These are phyloP conservation scores for Macquaria australasica DNA, from an alignment of 2,113 vertebrate species.

Conservation along the genomic window DNA sequence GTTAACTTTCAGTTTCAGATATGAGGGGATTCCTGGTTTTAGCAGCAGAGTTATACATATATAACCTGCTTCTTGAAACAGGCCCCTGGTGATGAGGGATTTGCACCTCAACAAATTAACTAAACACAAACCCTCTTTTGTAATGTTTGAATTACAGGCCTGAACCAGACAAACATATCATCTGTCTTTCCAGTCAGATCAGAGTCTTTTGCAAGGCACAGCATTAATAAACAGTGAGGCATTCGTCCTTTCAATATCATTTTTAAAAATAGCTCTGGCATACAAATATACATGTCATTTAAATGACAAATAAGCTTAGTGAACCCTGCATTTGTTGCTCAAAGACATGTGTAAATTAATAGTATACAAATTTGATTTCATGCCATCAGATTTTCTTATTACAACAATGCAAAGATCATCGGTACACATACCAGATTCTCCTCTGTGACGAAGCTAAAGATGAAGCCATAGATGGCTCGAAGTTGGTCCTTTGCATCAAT, in stretches of 20 bases:
- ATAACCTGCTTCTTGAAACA: neutral
- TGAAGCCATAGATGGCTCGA: conserved; percentile 91
- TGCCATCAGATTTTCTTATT: neutral
- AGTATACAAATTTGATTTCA: neutral
- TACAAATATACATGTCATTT: neutral
- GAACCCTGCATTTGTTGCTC: neutral
- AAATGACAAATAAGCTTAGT: neutral
- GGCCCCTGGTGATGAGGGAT: neutral
- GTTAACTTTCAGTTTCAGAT: neutral
- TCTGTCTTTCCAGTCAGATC: neutral
- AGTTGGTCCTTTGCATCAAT: conserved; percentile 91
- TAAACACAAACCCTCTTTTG: neutral
- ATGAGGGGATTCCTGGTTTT: neutral
- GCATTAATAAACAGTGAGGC: neutral
- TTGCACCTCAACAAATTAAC: neutral
- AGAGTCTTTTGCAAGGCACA: neutral
- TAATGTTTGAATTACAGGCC: neutral
- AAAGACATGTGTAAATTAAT: neutral
- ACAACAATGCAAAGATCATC: neutral
- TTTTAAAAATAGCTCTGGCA: neutral
- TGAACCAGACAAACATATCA: neutral
- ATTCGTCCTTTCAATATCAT: neutral
- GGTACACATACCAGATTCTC: conserved; percentile 89
- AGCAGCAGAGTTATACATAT: neutral
- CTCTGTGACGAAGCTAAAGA: conserved; percentile 91